Evolutionary conservation across 2,888 invertebrate genomes (phyloP).

Genomic region (Leptopilina myrica): DNA sequence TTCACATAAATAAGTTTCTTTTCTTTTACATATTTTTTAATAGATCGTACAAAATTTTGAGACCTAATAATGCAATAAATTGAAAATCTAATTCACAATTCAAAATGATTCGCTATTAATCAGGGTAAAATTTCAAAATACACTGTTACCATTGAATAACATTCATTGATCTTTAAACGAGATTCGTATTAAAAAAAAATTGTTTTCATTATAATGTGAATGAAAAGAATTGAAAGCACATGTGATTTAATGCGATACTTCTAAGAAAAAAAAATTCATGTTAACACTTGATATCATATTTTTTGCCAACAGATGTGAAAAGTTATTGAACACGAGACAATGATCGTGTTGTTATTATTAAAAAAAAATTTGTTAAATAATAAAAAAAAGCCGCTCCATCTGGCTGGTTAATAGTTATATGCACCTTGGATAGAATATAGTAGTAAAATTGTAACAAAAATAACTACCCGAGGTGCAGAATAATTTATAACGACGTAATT

Average conservation of each 20-base stretch:
- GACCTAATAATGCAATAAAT: too few relatives aligned
- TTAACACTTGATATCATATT: background rate
- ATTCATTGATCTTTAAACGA: too few relatives aligned
- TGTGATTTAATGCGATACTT: background rate
- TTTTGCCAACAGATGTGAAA: conserved; percentile 19
- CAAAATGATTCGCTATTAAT: too few relatives aligned
- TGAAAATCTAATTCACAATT: too few relatives aligned
- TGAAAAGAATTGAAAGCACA: background rate
- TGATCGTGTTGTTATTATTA: conserved; percentile 49
- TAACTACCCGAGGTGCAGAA: conserved; percentile 17
- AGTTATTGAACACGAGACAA: conserved; percentile 38
- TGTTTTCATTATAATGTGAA: too few relatives aligned
- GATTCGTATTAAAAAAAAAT: too few relatives aligned
- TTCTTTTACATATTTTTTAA: too few relatives aligned
- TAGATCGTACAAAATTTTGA: too few relatives aligned
- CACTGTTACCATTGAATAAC: too few relatives aligned
- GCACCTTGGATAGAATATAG: conserved; percentile 31
- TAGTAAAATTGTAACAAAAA: conserved; percentile 25
- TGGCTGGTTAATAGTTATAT: conserved; percentile 34
- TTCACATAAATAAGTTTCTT: too few relatives aligned
- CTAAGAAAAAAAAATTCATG: conserved; percentile 18
- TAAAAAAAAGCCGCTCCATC: conserved; percentile 32
- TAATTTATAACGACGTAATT: conserved; percentile 51
- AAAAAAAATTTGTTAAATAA: conserved; percentile 46
- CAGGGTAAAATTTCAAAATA: too few relatives aligned